Base-by-base conservation (phyloP, 2,888 invertebrate genomes). In the Cheilosia variabilis region DNA sequence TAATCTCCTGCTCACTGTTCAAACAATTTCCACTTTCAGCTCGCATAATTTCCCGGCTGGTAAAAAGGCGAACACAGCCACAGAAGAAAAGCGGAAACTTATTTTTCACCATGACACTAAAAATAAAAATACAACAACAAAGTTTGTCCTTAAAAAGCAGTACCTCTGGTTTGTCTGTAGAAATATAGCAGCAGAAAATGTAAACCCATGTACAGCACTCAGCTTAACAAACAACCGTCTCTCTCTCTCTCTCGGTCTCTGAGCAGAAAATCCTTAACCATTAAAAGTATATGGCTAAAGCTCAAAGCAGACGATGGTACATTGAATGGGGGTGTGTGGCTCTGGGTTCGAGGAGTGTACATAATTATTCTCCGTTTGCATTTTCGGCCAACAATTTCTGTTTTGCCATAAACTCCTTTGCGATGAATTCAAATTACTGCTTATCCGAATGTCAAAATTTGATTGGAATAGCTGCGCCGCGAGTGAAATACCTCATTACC, bases 131-230 rank as follows among this genome's bases (percentile, higher is more conserved):
- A 37, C 17, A 19, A 65, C n/a, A 17, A 10, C 13, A 43, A 9
- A 45, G 27, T 6, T 17, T 27, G 52, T 50, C 37, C n/a, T 45
- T 22, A 24, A 24, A n/a, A 17, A 62, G 24, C 52, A 24, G 24
- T 65, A 65, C 52, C 50, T 63, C 24, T 52, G 37, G 37, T 4
- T 22, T 52, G 37, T 52, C 37, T 52, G 65, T 19, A n/a, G n/a
- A n/a, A n/a, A n/a, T n/a, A n/a, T n/a, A n/a, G n/a, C n/a, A n/a
- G n/a, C n/a, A 52, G n/a, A n/a, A 52, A 34, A 52, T 10, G 13
- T 47, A 63, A 50, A 17, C 5, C n/a, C 17, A n/a, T 17, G 17
- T 45, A n/a, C n/a, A 50, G 17, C 34, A 65, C 37, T 37, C 65
- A 52, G 65, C n/a, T 50, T 52, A 52, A 50, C 50, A 50, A 22